Evolutionary conservation across 2,113 vertebrate genomes (phyloP), one percentile per base, ranked within the genome.

Genomic region (Melanerpes formicivorus): DNA sequence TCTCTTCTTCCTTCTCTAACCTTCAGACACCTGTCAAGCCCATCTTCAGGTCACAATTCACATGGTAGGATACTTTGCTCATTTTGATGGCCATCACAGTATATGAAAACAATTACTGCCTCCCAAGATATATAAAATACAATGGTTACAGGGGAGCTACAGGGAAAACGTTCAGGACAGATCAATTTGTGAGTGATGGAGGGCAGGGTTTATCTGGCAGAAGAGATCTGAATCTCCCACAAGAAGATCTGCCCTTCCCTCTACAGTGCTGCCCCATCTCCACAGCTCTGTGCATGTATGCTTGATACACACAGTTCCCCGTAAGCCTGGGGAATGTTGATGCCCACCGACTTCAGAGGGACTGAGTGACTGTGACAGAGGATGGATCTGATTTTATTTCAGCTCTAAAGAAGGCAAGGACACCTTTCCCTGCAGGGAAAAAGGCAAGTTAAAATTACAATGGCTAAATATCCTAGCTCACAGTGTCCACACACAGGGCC

Each of bases 11-110:
- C 73, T 80, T 72, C 93, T 83, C 96, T 55, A 88, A 90, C 95
- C 93, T 84, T 95, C 92, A 78, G 21, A 93, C 96, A 90, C 93
- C 95, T 97, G 96, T 89, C 95, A 90, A 52, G 72, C 90, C 90
- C 94, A 78, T 54, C 88, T 80, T 66, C 80, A 93, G 91, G 89
- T 94, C 87, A 90, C 89, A 0, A 76, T 54, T 77, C 86, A 67
- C 70, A 22, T 3, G 21, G 62, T 8, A 90, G 88, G 87, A 95
- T 54, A 90, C 46, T 71, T 15, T 80, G 58, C 91, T 90, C 73
- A 52, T 82, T 90, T 32, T 52, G 12, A 76, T 56, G 67, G 84
- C 59, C 50, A 44, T 64, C 72, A 70, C 87, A 82, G 84, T 56
- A 73, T 66, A 75, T 80, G 64, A 48, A 88, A 80, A 81, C 37